Base-by-base conservation (phyloP, 2,113 vertebrate species). In the Diphyllodes magnificus region DNA sequence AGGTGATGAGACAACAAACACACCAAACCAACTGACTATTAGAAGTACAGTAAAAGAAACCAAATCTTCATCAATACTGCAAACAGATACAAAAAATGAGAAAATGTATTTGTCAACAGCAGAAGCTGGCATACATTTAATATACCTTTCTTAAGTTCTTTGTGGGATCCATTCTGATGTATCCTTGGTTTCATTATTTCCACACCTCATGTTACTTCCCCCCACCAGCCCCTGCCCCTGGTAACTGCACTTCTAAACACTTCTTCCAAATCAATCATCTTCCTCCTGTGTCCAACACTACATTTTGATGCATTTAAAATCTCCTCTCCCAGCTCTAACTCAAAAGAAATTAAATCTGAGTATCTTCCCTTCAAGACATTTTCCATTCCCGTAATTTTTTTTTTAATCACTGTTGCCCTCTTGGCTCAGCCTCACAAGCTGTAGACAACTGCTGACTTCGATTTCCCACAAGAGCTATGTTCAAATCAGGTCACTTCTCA, bases 151-250 rank as follows among this genome's bases (percentile, higher is more conserved):
- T 86, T 57, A 53, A 0, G 10, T 49, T 75, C 76, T 86, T 73
- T 92, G 85, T 75, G 24, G 50, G n/a, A 71, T 88, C 93, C 68
- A 50, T 51, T 84, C 60, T 90, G 80, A 90, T 9, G 82, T 57
- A 82, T 92, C 40, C 86, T 90, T 39, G n/a, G 64, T 86, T 42
- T 93, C 82, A 66, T 82, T 75, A 94, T 83, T 90, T 88, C 72
- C 39, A 93, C 44, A 84, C 61, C 73, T 56, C 8, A 68, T 6
- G 16, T 65, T 88, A 86, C 39, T 63, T 44, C 51, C 72, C 80
- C 24, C 28, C n/a, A 35, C 44, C 8, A 54, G 45, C 53, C 68
- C 27, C 20, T 33, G 30, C 28, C 13, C 17, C 1, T 42, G 20
- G 16, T 47, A 91, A 70, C 45, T 33, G 7, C 25, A 45, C 13